A percentile compares a stretch with the other conserved stretches of the same genome.
Conservation (phyloP, 2,888 invertebrate genomes). For the Harpalus rubripes region DNA sequence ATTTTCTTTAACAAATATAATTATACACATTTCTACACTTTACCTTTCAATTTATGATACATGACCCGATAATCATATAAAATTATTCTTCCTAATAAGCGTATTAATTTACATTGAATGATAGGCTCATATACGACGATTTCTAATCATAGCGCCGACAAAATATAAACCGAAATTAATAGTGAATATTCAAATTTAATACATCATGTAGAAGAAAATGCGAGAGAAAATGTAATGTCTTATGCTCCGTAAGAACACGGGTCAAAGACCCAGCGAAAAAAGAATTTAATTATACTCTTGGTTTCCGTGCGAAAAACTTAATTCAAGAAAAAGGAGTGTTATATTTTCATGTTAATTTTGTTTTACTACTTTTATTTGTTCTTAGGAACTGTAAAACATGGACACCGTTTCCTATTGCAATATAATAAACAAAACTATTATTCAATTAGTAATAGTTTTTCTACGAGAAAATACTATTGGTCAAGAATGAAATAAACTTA, state of each 20-base stretch:
- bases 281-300: slow-evolving; percentile 40
- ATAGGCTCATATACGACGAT: slow-evolving; percentile 26
- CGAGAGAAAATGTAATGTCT: not conserved
- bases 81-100: slow-evolving; percentile 39
- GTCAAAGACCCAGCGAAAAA: slow-evolving; percentile 44
- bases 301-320: slow-evolving; percentile 53
- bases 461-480: too few species aligned
- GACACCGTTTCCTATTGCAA: not conserved
- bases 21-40: slow-evolving; percentile 24
- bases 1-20: not conserved
- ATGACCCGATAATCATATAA: slow-evolving; percentile 29
- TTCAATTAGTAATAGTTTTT: not conserved
- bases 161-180: slow-evolving; percentile 31
- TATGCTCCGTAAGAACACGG: not conserved
- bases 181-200: slow-evolving; percentile 6
- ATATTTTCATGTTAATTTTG: slow-evolving; percentile 40
- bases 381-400: slow-evolving; percentile 5
- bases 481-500: too few species aligned
- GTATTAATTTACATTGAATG: slow-evolving; percentile 50
- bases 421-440: not conserved
- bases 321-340: slow-evolving; percentile 31
- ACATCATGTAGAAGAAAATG: not conserved
- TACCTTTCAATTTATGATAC: slow-evolving; percentile 6
- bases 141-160: slow-evolving; percentile 43
- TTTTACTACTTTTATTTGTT: slow-evolving; percentile 11